Evolutionary conservation across 2,888 invertebrate genomes (phyloP), one percentile per base, ranked within the genome.

Genomic region (Euclidia mi): DNA sequence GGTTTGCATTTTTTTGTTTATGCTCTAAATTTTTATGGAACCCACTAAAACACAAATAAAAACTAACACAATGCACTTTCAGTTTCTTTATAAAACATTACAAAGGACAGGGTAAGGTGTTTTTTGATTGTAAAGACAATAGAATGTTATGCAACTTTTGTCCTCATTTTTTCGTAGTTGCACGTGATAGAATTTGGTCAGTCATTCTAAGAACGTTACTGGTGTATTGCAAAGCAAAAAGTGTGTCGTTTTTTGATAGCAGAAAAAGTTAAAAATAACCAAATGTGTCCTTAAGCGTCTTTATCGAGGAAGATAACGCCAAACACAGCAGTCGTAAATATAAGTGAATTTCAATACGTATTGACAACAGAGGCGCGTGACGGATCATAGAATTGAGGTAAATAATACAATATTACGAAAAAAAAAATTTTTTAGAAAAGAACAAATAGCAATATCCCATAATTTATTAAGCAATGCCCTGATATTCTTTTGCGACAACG

Each of bases 41-140:
- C 59, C 68, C 85, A 80, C 83, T 85, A 88, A 89, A 89, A 80
- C 52, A 71, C 70, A 78, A 79, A 78, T 89, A 90, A 90, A 90
- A 89, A 90, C 79, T 62, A 58, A 76, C 34, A 93, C 94, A 94
- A 93, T 91, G 75, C 81, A 94, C 94, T 94, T 92, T 94, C 94
- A 91, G 84, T 94, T 94, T 94, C 94, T 92, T 91, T 94, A 94
- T 94, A 93, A 93, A 82, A 52, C 65, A 60, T 82, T 90, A 92
- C 82, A 67, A 74, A 65, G 69, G 76, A 83, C 67, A 78, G 80
- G 81, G 83, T 84, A 84, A 93, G 93, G 93, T 93, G 92, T 91
- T 94, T 94, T 94, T 94, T 88, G 87, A 92, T 90, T 84, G 67
- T 70, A 72, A 65, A 74, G 87, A 93, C 90, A 92, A 91, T 78